A percentile compares a stretch with the other conserved stretches of the same genome.
Conservation (phyloP, 1,140 invertebrate genomes). For the Ptiloglossa arizonensis region DNA sequence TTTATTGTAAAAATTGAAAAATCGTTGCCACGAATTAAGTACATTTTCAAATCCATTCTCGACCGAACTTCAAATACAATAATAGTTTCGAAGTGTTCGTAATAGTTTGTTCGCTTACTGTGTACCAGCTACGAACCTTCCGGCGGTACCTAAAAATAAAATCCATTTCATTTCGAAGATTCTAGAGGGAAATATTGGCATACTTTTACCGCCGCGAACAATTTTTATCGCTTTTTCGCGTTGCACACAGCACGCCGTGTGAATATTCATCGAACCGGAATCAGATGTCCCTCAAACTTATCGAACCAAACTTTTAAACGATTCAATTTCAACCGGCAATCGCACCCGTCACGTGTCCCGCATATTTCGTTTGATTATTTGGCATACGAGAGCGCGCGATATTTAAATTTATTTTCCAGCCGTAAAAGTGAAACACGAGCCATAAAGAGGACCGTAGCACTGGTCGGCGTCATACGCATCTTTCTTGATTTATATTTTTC, state of each 20-base stretch:
- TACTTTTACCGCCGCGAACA: background rate
- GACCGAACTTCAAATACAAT: too few relatives aligned
- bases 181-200: conserved; percentile 13
- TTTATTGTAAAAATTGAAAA: too few relatives aligned
- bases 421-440: background rate
- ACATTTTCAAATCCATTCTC: too few relatives aligned
- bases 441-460: background rate
- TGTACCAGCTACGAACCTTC: too few relatives aligned
- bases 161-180: too few relatives aligned
- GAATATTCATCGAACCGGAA: conserved; percentile 10
- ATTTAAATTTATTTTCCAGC: background rate
- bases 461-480: background rate
- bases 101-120: too few relatives aligned
- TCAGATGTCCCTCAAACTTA: conserved; percentile 18
- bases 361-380: conserved; percentile 7
- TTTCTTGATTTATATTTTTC: background rate
- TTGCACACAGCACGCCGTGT: background rate
- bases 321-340: background rate
- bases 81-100: too few relatives aligned
- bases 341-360: background rate
- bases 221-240: background rate
- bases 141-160: too few relatives aligned
- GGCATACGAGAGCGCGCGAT: background rate
- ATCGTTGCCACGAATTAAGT: too few relatives aligned
- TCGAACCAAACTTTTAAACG: background rate